Conservation (phyloP, 2,797 vertebrate genomes). For the Gobionotothen gibberifrons region DNA sequence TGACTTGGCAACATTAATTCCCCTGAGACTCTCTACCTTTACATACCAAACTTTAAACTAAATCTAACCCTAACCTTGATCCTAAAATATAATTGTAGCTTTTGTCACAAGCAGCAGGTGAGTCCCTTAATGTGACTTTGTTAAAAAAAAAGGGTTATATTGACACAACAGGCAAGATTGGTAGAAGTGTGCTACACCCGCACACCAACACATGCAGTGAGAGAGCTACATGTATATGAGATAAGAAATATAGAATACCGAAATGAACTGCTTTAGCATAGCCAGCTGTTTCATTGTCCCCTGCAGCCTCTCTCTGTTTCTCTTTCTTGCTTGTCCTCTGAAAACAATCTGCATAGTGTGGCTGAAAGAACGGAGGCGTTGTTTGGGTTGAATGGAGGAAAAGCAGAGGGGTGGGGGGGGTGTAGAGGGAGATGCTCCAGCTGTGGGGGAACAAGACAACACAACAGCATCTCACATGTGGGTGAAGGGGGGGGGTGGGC, state of each 20-base stretch:
- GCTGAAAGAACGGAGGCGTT: conserved; percentile 83
- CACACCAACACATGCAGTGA: conserved; percentile 16
- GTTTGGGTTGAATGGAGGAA: conserved; percentile 85
- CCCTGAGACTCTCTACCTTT: background rate
- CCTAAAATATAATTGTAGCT: background rate
- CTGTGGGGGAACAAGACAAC: conserved; percentile 87
- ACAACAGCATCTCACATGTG: conserved; percentile 87
- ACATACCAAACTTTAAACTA: background rate
- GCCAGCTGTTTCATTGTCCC: conserved; percentile 89
- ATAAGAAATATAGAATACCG: conserved; percentile 74
- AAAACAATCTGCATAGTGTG: conserved; percentile 88
- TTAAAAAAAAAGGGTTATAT: conserved; percentile 11
- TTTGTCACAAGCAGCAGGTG: background rate
- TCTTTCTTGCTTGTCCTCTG: conserved; percentile 81
- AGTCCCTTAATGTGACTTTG: background rate
- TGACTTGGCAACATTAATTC: background rate
- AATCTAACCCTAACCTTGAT: background rate
- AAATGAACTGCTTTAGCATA: conserved; percentile 83
- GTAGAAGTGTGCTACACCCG: background rate
- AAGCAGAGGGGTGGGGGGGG: conserved; percentile 72
- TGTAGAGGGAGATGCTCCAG: conserved; percentile 84
- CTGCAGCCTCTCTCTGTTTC: conserved; percentile 77
- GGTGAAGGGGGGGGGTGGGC: conserved; percentile 57
- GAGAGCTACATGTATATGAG: conserved; percentile 60
- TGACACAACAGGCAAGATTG: background rate